Evolutionary conservation across 2,797 vertebrate species (phyloP).

Genomic region (Alouatta caraya): DNA sequence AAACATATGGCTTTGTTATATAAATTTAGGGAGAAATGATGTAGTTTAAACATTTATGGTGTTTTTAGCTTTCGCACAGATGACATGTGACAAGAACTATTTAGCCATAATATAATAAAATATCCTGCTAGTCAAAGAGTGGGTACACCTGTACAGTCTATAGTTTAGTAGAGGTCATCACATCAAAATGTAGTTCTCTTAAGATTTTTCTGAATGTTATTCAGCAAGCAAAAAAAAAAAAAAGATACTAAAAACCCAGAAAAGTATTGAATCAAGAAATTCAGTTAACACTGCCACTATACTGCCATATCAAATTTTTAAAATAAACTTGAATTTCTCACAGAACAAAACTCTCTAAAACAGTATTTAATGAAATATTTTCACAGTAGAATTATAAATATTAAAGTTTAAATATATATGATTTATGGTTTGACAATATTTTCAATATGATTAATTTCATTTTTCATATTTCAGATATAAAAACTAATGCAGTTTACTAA

Average conservation of each 20-base stretch:
- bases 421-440: background rate
- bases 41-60: slow-evolving; percentile 44
- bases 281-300: background rate
- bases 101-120: slow-evolving; percentile 11
- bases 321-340: background rate
- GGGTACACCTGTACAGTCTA: background rate
- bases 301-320: background rate
- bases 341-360: background rate
- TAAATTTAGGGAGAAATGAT: slow-evolving; percentile 69
- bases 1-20: slow-evolving; percentile 66
- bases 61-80: background rate
- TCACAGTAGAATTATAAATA: background rate
- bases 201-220: slow-evolving; percentile 3
- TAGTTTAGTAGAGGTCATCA: background rate
- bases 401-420: background rate
- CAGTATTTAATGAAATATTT: background rate
- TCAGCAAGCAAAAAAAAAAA: background rate
- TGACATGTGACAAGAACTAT: background rate
- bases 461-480: background rate
- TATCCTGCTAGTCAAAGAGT: background rate
- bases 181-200: background rate
- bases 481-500: background rate
- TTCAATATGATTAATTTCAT: background rate
- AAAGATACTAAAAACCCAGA: background rate
- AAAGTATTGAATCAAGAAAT: slow-evolving; percentile 29